Evolutionary conservation across 2,888 invertebrate genomes (phyloP).

Genomic region (Limnephilus marmoratus): DNA sequence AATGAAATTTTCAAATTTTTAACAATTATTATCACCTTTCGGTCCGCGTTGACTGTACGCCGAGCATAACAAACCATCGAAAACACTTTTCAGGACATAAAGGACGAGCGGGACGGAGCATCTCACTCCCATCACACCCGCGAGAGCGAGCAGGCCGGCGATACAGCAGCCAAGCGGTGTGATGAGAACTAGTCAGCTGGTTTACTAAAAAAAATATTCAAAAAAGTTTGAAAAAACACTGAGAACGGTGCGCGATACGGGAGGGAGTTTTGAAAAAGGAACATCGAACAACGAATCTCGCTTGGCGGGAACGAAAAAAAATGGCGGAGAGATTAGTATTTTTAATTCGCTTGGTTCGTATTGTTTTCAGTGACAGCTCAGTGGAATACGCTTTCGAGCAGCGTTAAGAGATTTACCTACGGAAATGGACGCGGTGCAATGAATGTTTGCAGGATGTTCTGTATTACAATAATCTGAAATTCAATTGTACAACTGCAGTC

Average conservation of each 20-base stretch:
- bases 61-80: conserved; percentile 65
- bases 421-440: conserved; percentile 21
- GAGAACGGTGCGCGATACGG: conserved; percentile 54
- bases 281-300: conserved; percentile 55
- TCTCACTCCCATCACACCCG: conserved; percentile 42
- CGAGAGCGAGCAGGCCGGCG: conserved; percentile 43
- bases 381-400: conserved; percentile 48
- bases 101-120: conserved; percentile 59
- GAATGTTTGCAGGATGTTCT: not conserved
- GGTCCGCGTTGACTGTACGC: conserved; percentile 51
- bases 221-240: conserved; percentile 43
- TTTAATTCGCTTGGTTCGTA: conserved; percentile 63
- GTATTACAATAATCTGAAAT: not conserved
- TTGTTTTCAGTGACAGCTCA: conserved; percentile 59
- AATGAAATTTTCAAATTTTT: not conserved
- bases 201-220: conserved; percentile 54
- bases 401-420: conserved; percentile 65
- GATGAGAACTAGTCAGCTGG: conserved; percentile 66
- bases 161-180: conserved; percentile 52
- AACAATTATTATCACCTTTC: conserved; percentile 16
- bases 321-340: conserved; percentile 63
- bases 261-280: conserved; percentile 58
- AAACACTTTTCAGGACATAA: conserved; percentile 65
- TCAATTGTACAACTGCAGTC: no score
- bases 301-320: conserved; percentile 60